Conservation (phyloP, 1,140 invertebrate species). For the Brachionus plicatilis region DNA sequence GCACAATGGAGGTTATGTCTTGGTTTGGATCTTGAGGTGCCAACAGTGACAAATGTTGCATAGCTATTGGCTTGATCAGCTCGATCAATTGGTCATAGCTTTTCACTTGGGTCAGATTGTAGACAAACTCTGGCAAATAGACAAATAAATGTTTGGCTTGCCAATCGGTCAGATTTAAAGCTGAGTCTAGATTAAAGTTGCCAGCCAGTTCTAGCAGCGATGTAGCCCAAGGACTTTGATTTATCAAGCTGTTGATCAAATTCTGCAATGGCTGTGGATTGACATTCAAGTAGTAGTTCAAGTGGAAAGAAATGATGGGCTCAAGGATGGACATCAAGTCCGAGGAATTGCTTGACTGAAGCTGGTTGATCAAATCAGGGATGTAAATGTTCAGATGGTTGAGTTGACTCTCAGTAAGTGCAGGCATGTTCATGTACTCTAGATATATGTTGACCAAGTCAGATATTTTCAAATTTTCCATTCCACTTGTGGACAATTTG, state of each 20-base stretch:
- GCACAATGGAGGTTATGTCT: not conserved
- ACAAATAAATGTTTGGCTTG: not conserved
- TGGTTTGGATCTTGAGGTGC: not conserved
- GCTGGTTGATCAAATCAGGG: not conserved
- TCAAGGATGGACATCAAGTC: not conserved
- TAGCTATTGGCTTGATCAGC: not conserved
- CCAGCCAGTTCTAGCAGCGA: not conserved
- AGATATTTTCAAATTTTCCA: not conserved
- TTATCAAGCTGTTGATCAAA: not conserved
- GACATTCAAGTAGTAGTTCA: slow-evolving; percentile 2
- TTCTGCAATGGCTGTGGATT: not conserved
- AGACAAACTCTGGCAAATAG: not conserved
- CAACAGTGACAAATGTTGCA: not conserved
- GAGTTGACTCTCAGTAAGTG: not conserved
- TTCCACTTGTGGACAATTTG: not conserved
- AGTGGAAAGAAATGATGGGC: not conserved
- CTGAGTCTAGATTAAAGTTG: not conserved
- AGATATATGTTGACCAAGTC: not conserved
- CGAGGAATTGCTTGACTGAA: not conserved
- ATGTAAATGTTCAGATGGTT: not conserved
- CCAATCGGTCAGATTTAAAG: not conserved
- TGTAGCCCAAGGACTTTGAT: not conserved
- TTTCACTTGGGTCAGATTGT: not conserved
- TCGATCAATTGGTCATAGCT: not conserved
- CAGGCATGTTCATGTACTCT: not conserved